Base-by-base conservation (phyloP, 2,888 invertebrate species). In the Ennomos quercinarius region DNA sequence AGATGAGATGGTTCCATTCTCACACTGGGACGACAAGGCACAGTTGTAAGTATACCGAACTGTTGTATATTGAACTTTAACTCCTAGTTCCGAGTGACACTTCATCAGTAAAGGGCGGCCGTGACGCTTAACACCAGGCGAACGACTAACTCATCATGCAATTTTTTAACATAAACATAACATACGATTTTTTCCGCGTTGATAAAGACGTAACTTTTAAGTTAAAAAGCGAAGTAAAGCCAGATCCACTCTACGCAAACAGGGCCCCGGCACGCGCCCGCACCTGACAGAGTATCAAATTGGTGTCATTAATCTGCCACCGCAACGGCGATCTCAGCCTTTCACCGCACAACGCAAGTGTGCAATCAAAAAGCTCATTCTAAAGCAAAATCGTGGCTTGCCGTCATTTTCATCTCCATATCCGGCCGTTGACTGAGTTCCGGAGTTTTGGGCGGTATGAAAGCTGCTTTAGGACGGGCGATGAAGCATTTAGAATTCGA, bases 261-360 rank as follows among this genome's bases (percentile, higher is more conserved):
- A 36, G 10, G 53, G 46, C 41, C 17, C 41, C 8, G 42, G 27
- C 27, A 2, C 43, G 63, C 70, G 63, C 81, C 85, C 85, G 77
- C 86, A 83, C 80, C 83, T 85, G 87, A 84, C 90, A 86, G 83
- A 84, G 86, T 89, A 88, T 87, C 85, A 87, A 83, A 90, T 91
- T 77, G 88, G 65, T 73, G 78, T 76, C 84, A 91, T 91, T 86
- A 90, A 88, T 91, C 85, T 81, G 80, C 72, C 67, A 61, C 57
- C 57, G 62, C 68, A 63, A 51, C 67, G 56, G 43, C 56, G 50
- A 53, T 35, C 56, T 55, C 46, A 65, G 57, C 27, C 34, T 38
- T 13, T 12, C 42, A 36, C 17, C 50, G 10, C 49, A 48, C 50
- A 40, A 49, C 52, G 53, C 53, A 63, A 70, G 74, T 81, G 77